Evolutionary conservation across 2,113 vertebrate genomes (phyloP), one percentile per base, ranked within the genome.

Genomic region (Cyphomyrus discorhynchus): DNA sequence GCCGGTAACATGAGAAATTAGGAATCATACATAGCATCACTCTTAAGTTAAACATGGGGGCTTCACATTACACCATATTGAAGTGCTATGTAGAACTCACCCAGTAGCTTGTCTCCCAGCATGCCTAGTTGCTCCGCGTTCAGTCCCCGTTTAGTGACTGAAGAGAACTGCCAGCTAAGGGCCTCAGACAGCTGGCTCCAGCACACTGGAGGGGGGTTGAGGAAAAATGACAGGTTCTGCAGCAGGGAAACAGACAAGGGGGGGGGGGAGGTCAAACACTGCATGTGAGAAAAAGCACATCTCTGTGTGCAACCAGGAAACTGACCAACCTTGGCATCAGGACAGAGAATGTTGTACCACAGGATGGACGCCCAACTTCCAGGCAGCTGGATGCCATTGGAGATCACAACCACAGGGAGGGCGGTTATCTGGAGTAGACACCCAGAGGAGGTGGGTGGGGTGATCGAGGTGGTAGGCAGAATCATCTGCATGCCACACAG

Each of bases 141-240:
- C 5, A 99, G 97, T 50, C 94, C 97, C 87, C 97, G 95, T 83
- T 98, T 96, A 35, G 97, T 98, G 87, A 97, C 93, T 0, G 97
- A 97, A 13, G 96, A 95, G 94, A 99, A 99, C 94, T 99, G 98
- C 98, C 98, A 99, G 7, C 97, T 98, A 74, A 99, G 95, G 15
- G 97, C 96, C 52, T 98, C 97, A 0, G 97, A 96, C 88, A 99
- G 95, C 91, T 96, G 95, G 52, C 93, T 83, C 98, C 98, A 99
- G 86, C 94, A 92, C 24, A 97, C 96, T 1, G 92, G 93, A 0
- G 97, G 97, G 8, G 98, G 98, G 85, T 95, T 96, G 89, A 96
- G 90, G 91, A 99, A 99, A 93, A 99, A 95, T 9, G 94, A 96
- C 91, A 98, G 93, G 90, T 97, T 97, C 98, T 99, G 2, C 1